Evolutionary conservation across 2,113 vertebrate species (phyloP).

Genomic region (Thalassarche chlororhynchos): DNA sequence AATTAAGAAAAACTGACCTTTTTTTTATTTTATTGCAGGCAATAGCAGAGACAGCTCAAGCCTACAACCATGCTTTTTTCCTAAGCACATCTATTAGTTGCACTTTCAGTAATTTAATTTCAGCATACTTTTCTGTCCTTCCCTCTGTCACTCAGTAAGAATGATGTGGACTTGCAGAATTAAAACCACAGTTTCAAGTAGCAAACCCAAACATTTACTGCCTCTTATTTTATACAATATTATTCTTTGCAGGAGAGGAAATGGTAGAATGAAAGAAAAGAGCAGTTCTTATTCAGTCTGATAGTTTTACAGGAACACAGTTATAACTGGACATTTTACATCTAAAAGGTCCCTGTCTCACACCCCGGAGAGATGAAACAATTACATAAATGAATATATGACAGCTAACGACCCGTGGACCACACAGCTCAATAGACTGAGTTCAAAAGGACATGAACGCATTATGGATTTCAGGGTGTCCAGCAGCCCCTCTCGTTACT

Average conservation of each 20-base stretch:
- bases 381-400: neutral
- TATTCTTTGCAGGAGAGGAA: neutral
- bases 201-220: neutral
- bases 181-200: neutral
- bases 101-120: neutral
- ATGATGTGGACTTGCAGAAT: neutral
- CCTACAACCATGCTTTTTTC: neutral
- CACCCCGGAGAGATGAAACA: neutral
- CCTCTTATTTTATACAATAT: neutral
- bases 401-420: accelerated
- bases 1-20: neutral
- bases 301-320: neutral
- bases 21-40: neutral
- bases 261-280: accelerated
- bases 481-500: neutral
- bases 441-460: neutral
- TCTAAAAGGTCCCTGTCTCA: neutral
- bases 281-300: neutral
- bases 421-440: neutral
- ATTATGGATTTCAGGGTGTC: neutral
- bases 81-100: neutral
- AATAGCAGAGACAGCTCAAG: neutral
- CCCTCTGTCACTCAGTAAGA: neutral
- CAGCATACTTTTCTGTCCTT: neutral
- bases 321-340: neutral